Evolutionary conservation across 2,797 vertebrate genomes (phyloP).

Genomic region (Cuculus canorus): DNA sequence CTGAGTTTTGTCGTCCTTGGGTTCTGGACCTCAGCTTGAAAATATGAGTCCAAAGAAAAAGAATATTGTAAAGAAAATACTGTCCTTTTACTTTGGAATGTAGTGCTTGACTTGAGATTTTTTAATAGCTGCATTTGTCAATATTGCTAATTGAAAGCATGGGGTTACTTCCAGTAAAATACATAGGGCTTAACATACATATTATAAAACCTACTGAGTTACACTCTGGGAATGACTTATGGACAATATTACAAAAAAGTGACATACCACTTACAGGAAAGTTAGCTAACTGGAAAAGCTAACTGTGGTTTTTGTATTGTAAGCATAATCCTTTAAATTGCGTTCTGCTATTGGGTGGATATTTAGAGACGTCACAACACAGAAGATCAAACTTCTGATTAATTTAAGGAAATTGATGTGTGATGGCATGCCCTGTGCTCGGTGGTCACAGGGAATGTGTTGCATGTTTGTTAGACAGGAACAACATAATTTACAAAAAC

Average conservation of each 20-base stretch:
- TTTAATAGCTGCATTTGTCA: not conserved
- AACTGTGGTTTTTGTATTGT: not conserved
- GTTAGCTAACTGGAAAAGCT: not conserved
- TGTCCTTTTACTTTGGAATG: not conserved
- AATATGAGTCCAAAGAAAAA: not conserved
- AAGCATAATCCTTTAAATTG: not conserved
- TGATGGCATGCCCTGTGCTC: not conserved
- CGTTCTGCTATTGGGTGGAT: not conserved
- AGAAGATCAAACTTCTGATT: not conserved
- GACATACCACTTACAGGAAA: not conserved
- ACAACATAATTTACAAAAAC: not conserved
- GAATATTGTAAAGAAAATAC: not conserved
- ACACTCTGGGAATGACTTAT: not conserved
- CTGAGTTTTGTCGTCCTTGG: not conserved
- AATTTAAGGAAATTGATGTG: not conserved
- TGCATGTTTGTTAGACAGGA: not conserved
- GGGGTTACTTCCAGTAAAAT: not conserved
- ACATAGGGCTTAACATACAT: not conserved
- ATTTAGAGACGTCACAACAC: not conserved
- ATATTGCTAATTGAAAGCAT: not conserved
- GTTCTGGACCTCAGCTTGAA: not conserved
- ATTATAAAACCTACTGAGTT: not conserved
- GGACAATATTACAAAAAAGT: not conserved
- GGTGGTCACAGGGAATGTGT: not conserved
- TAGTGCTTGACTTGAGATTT: not conserved